Evolutionary conservation across 2,113 vertebrate genomes (phyloP), one percentile per base, ranked within the genome.

Genomic region (Epinephelus fuscoguttatus): DNA sequence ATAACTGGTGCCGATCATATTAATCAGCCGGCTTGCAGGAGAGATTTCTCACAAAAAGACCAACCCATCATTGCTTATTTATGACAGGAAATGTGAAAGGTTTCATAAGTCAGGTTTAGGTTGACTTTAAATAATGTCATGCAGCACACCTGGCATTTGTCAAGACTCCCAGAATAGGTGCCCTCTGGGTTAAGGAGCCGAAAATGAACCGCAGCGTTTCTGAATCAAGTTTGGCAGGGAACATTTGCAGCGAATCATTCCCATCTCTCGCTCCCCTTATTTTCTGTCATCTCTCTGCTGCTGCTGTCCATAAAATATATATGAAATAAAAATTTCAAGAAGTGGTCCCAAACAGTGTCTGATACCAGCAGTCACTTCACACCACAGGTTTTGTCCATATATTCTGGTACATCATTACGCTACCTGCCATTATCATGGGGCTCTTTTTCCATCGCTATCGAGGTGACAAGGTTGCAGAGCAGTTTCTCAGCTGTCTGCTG

Each of bases 391-490:
- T 63, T 37, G 45, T 75, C 12, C 40, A 40, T 53, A 2, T 49
- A 33, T 6, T 56, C 25, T 23, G 19, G 2, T 68, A 7, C 25
- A 17, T 33, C 21, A 37, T 62, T 40, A 70, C n/a, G 15, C 55
- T 15, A 27, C 25, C 45, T 61, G 62, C 12, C 40, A 19, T 42
- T 53, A 14, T 68, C 27, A 52, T 2, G 64, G 17, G 50, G 45
- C 13, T 40, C 15, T 37, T 55, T 17, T 13, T 52, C 17, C 47
- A 30, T 56, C 40, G 19, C 40, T 77, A 3, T 25, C 49, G 3
- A 72, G 68, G 67, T 74, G 47, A 75, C 49, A 64, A 49, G 19
- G 40, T 74, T 56, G 23, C 75, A 73, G 45, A 77, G 12, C 42
- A 64, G 52, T 57, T 74, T 52, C 23, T 74, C 55, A 23, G 68